Evolutionary conservation across 2,113 vertebrate genomes (phyloP).

Genomic region (Hepsetus odoe): DNA sequence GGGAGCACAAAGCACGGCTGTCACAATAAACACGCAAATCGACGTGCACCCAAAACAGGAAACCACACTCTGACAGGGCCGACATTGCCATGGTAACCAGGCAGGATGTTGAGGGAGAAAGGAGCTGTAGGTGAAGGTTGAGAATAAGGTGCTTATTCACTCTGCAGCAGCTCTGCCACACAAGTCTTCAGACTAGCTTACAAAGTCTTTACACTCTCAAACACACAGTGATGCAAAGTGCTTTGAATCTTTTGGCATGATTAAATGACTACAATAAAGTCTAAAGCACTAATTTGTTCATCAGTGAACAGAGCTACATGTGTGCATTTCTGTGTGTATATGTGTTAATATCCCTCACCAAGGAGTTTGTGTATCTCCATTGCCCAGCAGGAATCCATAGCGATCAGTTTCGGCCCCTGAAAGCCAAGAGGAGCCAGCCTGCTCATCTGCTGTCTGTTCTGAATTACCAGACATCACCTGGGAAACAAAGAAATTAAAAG

Average conservation of each 20-base stretch:
- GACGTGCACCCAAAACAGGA: slow-evolving; percentile 78
- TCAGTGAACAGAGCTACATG: neutral
- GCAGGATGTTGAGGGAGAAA: slow-evolving; percentile 69
- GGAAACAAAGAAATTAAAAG: slow-evolving; percentile 8
- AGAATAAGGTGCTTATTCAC: neutral
- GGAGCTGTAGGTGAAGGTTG: slow-evolving; percentile 54
- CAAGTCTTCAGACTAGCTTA: neutral
- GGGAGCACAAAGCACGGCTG: slow-evolving; percentile 28
- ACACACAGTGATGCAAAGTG: neutral
- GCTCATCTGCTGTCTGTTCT: slow-evolving; percentile 37
- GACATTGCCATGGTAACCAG: slow-evolving; percentile 69
- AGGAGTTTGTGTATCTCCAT: slow-evolving; percentile 67
- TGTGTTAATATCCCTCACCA: slow-evolving; percentile 63
- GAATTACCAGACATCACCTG: slow-evolving; percentile 60
- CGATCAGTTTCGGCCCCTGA: slow-evolving; percentile 72
- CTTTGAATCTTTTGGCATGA: too few relatives aligned
- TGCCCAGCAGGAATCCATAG: slow-evolving; percentile 77
- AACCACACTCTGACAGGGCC: slow-evolving; percentile 72
- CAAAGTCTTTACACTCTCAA: neutral
- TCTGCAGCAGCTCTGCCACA: neutral
- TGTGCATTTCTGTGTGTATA: neutral
- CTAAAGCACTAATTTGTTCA: too few relatives aligned
- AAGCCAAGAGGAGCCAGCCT: slow-evolving; percentile 55
- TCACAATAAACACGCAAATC: slow-evolving; percentile 47
- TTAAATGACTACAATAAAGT: too few relatives aligned